A percentile compares a stretch with the other conserved stretches of the same genome.
These are phyloP conservation scores for Musca domestica DNA, from an alignment of 1,140 invertebrate genomes.

Conservation along the genomic window DNA sequence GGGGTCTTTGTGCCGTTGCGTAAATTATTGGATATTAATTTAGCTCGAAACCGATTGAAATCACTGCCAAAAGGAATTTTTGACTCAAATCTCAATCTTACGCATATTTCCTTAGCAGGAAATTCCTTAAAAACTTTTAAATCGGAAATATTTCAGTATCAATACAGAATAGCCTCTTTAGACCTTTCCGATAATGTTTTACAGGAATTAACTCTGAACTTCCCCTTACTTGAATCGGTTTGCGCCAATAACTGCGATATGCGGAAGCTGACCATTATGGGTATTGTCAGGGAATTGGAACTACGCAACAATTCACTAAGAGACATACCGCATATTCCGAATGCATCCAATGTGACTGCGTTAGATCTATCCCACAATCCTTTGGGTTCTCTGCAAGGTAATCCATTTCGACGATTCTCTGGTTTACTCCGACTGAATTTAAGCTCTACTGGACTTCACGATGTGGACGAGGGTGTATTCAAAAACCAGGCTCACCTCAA, in stretches of 20 bases:
- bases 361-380: slow-evolving; percentile 48
- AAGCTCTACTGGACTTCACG: slow-evolving; percentile 38
- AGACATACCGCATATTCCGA: slow-evolving; percentile 44
- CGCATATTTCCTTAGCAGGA: slow-evolving; percentile 35
- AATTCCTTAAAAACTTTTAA: slow-evolving; percentile 45
- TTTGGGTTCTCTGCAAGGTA: slow-evolving; percentile 42
- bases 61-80: slow-evolving; percentile 43
- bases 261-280: slow-evolving; percentile 40
- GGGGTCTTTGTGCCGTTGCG: slow-evolving; percentile 38
- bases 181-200: slow-evolving; percentile 47
- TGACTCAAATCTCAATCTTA: slow-evolving; percentile 43
- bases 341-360: slow-evolving; percentile 40
- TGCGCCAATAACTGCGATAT: slow-evolving; percentile 42
- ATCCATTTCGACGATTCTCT: slow-evolving; percentile 42
- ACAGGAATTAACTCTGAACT: slow-evolving; percentile 46
- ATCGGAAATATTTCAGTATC: slow-evolving; percentile 43
- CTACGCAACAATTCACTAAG: slow-evolving; percentile 49
- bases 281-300: slow-evolving; percentile 38
- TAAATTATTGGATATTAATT: slow-evolving; percentile 42
- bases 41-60: slow-evolving; percentile 41
- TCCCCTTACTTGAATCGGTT: slow-evolving; percentile 33
- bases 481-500: slow-evolving; percentile 46
- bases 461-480: slow-evolving; percentile 43
- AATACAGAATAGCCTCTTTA: slow-evolving; percentile 32
- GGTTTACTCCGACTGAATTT: slow-evolving; percentile 39